phyloP scores from a whole-genome alignment of 2,888 invertebrate species.

The Diloba caeruleocephala region DNA sequence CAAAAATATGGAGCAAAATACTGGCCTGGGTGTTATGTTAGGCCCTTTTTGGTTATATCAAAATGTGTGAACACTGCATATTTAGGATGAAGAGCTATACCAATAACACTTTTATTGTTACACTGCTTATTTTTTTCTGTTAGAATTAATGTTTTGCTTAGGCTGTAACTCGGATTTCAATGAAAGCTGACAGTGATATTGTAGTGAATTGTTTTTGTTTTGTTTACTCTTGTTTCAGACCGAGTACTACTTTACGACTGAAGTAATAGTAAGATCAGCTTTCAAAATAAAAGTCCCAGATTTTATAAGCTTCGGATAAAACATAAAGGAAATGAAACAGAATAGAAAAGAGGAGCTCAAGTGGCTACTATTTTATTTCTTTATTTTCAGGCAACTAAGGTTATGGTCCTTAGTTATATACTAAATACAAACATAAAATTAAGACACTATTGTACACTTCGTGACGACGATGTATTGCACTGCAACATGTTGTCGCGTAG shows the following conservation, averaged over 20 bases:
- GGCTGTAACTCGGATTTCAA: constrained; percentile 3
- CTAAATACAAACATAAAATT: no score
- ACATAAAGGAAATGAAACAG: no score
- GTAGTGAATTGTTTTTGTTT: constrained; percentile 24
- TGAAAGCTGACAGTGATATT: constrained; percentile 6
- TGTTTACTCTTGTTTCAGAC: constrained; percentile 22
- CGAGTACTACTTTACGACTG: constrained; percentile 29
- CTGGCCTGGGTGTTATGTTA: constrained; percentile 19
- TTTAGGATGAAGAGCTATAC: constrained; percentile 8
- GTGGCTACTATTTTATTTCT: no score
- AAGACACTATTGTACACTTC: no score
- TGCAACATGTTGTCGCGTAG: no score
- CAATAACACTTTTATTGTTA: constrained; percentile 14
- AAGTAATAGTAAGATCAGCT: constrained; percentile 28
- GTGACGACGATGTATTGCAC: no score
- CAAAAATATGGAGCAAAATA: constrained; percentile 23
- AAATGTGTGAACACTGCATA: constrained; percentile 14
- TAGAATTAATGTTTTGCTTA: constrained; percentile 7
- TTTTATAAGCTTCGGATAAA: constrained; percentile 1
- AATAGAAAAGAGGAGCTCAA: constrained; percentile 1
- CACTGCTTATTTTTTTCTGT: constrained; percentile 6
- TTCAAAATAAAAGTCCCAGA: constrained; percentile 16
- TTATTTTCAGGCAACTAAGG: no score
- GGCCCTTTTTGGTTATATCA: constrained; percentile 20
- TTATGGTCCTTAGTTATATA: no score